Base-by-base conservation (phyloP, 2,888 invertebrate genomes). In the Rhagonycha fulva region DNA sequence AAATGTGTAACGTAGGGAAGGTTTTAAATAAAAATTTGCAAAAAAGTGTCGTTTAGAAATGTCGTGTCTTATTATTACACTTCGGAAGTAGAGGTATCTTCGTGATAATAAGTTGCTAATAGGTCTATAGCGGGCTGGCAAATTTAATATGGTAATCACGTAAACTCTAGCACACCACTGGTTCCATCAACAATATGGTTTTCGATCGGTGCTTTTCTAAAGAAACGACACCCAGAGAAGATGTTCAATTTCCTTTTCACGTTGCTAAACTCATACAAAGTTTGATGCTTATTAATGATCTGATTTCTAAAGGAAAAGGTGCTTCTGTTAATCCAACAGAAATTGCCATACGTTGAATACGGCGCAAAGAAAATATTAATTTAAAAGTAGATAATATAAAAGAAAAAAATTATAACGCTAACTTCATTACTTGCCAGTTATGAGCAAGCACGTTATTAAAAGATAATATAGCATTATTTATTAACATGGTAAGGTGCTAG, bases 1-100 rank as follows among this genome's bases (percentile, higher is more conserved):
- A 82, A 82, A 72, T 85, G 84, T 79, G 72, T 84, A 70, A 24
- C 63, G 10, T 62, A 12, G 10, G n/a, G 2, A 12, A 10, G 0
- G n/a, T 62, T 19, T 62, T 19, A 3, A 66, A 66, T 66, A 47
- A 47, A 47, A 47, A 7, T 47, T 47, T 32, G 12, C 30, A 10
- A 30, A 10, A 11, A 30, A 4, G 3, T 10, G 30, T 9, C 19
- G 19, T 19, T 19, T 19, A 19, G 1, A 19, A 19, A 19, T 19
- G 19, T 19, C 2, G 19, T 19, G 19, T 19, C 1, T 19, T 19
- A 19, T 19, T 19, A 19, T n/a, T n/a, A 19, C 19, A 19, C 19
- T 19, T 19, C 19, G 19, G 19, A 19, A n/a, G n/a, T n/a, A n/a
- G n/a, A n/a, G n/a, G n/a, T n/a, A n/a, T n/a, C n/a, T n/a, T n/a